Evolutionary conservation across 2,113 vertebrate genomes (phyloP).

Genomic region (Tenrec ecaudatus): DNA sequence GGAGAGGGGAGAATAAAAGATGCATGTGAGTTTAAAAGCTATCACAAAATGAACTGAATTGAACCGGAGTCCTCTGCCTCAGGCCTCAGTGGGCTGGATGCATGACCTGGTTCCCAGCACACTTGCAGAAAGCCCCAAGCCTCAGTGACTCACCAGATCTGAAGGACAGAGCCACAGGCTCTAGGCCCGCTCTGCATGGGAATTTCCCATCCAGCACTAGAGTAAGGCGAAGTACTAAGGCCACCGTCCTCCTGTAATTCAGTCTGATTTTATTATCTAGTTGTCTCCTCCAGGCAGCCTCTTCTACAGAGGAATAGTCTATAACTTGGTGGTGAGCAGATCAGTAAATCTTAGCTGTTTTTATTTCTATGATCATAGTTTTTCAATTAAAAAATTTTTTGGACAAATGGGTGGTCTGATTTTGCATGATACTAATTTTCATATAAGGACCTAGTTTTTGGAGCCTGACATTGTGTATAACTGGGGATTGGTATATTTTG

Average conservation of each 20-base stretch:
- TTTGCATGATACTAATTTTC: neutral
- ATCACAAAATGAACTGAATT: neutral
- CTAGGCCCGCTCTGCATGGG: neutral
- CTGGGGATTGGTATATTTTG: neutral
- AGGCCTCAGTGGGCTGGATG: neutral
- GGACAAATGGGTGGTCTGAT: neutral
- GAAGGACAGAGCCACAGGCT: too few species aligned
- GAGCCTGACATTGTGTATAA: neutral
- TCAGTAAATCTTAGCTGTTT: neutral
- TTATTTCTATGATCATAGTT: neutral
- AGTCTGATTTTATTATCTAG: neutral
- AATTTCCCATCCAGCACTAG: neutral
- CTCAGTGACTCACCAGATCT: too few species aligned
- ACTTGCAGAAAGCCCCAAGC: too few species aligned
- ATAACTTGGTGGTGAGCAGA: neutral
- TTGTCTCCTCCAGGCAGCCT: neutral
- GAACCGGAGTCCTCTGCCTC: neutral
- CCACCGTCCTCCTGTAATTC: neutral
- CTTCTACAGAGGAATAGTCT: neutral
- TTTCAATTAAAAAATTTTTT: neutral
- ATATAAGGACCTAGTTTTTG: neutral
- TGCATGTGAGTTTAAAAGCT: neutral
- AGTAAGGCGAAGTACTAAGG: neutral
- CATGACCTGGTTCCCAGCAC: too few species aligned
- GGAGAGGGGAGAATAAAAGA: neutral